These are phyloP conservation scores for human (Homo sapiens) DNA, from an alignment of 2,113 vertebrate species.

Conservation along the genomic window DNA sequence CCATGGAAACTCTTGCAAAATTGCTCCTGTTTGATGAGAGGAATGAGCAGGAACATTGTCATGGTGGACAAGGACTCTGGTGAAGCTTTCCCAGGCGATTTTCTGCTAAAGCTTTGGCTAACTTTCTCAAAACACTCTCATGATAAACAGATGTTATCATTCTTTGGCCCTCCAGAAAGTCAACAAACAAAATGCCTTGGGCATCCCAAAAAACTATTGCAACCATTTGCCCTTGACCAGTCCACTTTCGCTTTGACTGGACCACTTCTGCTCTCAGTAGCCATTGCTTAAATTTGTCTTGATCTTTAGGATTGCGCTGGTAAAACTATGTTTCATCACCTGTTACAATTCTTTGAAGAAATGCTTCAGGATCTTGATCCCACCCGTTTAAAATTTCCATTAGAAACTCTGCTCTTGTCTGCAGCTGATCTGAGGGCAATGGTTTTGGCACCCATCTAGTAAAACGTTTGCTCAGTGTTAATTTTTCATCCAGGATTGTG, in stretches of 20 bases:
- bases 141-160: background rate
- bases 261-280: background rate
- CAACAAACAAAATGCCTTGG: background rate
- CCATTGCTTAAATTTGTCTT: background rate
- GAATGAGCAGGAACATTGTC: background rate
- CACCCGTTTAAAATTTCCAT: background rate
- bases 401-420: background rate
- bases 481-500: background rate
- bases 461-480: background rate
- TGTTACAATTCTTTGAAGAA: background rate
- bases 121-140: background rate
- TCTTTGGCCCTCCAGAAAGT: background rate
- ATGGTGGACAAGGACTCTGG: background rate
- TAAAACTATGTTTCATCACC: background rate
- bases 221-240: background rate
- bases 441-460: background rate
- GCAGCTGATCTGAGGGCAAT: background rate
- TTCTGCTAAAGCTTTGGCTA: background rate
- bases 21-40: background rate
- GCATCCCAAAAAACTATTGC: background rate
- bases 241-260: background rate
- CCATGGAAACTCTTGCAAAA: background rate
- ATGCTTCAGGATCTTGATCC: background rate
- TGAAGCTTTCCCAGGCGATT: background rate
- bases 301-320: background rate